phyloP scores from a whole-genome alignment of 2,797 vertebrate genomes.

The Chaetophractus vellerosus region DNA sequence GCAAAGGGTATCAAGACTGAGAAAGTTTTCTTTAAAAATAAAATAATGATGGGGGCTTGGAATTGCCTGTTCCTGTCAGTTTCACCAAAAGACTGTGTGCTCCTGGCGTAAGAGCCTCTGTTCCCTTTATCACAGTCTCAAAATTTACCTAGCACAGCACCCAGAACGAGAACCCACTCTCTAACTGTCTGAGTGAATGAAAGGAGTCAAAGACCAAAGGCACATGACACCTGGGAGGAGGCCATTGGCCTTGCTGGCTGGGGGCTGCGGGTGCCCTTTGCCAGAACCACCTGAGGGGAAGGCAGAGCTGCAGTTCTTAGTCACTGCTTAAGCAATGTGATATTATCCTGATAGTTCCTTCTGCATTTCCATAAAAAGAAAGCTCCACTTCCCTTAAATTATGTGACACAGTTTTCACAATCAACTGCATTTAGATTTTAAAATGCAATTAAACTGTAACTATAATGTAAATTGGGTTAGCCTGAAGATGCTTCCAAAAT shows the following conservation, averaged over 20 bases:
- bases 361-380: constrained; percentile 78
- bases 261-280: not conserved
- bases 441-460: constrained; percentile 85
- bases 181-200: not conserved
- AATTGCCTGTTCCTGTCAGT: not conserved
- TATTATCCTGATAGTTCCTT: constrained; percentile 6
- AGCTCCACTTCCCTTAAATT: constrained; percentile 73
- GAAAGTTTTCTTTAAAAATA: not conserved
- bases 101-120: not conserved
- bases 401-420: constrained; percentile 75
- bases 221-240: not conserved
- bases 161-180: not conserved
- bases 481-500: constrained; percentile 64
- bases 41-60: not conserved
- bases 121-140: not conserved
- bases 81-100: not conserved
- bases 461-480: constrained; percentile 79
- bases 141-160: not conserved
- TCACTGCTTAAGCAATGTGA: not conserved
- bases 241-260: accelerated
- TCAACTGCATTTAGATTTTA: constrained; percentile 84
- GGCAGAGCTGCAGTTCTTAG: not conserved
- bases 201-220: not conserved
- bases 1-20: not conserved
- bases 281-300: not conserved